Percentiles rank a stretch among this genome's conserved stretches.
These are phyloP conservation scores for Perizoma affinitatum DNA, from an alignment of 2,888 invertebrate genomes.

Conservation along the genomic window DNA sequence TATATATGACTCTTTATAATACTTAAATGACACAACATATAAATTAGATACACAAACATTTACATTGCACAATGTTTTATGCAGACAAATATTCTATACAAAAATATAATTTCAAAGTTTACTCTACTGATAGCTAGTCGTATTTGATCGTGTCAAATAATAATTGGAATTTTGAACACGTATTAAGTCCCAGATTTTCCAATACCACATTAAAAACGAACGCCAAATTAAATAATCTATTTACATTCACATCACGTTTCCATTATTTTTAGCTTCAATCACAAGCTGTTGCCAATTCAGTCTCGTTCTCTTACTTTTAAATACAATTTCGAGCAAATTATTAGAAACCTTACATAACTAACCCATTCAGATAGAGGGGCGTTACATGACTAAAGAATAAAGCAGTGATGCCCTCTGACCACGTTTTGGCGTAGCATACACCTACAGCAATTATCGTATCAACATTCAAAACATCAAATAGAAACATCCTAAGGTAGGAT, in stretches of 20 bases:
- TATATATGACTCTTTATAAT: neutral
- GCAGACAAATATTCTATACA: conserved; percentile 76
- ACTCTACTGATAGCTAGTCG: conserved; percentile 52
- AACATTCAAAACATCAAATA: conserved; percentile 27
- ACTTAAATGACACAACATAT: conserved; percentile 11
- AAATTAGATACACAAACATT: conserved; percentile 16
- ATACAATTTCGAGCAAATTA: conserved; percentile 21
- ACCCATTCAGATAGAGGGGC: conserved; percentile 16
- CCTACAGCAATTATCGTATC: conserved; percentile 26
- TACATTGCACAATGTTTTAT: conserved; percentile 49
- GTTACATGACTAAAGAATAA: conserved; percentile 12
- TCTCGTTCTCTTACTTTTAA: conserved; percentile 59
- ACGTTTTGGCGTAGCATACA: conserved; percentile 24
- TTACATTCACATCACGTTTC: conserved; percentile 66
- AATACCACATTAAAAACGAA: conserved; percentile 55
- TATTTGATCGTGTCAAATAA: conserved; percentile 54
- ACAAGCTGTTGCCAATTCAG: conserved; percentile 80
- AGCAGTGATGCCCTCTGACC: conserved; percentile 14
- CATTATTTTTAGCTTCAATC: conserved; percentile 57
- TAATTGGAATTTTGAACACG: conserved; percentile 68
- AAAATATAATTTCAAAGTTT: conserved; percentile 75
- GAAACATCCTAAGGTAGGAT: conserved; percentile 13
- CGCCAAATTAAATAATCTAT: conserved; percentile 53
- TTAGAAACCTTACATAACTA: conserved; percentile 24
- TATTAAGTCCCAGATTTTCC: conserved; percentile 56